Evolutionary conservation across 37 sponge, comb jelly and placozoan species (phyloP), one percentile per base, ranked within the genome.

Genomic region (Spongilla lacustris): DNA sequence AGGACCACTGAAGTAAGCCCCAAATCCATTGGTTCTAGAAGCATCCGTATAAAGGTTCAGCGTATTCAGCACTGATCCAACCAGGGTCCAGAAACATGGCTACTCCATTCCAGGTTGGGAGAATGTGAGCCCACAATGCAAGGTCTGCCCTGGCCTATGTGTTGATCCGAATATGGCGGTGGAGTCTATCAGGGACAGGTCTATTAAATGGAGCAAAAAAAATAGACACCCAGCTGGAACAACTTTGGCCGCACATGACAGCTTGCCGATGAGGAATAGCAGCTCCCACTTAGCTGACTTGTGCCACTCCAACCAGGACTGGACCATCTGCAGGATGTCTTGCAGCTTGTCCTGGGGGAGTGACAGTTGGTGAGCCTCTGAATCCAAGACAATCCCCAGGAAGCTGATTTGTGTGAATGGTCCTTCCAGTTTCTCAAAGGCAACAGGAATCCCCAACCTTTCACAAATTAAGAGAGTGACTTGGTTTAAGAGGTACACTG

Each of bases 261-360:
- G 37, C 73, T 73, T 72, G 34, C 87, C 87, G 33, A 79, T 86
- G 26, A 84, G 69, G 50, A 77, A 84, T 21, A 84, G 85, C 32
- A 84, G 78, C 23, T 76, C 25, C 4, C 85, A 67, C 33, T 84
- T 84, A 25, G 77, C 75, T 68, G 38, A 34, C n/a, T 28, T 66
- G 21, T 19, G 24, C 33, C 69, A 50, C 4, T 4, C 50, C 28
- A 29, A 74, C 84, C 84, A 83, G 24, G 76, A n/a, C 32, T 49
- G 75, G 17, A 83, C 75, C 26, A 36, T 50, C 23, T 32, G 25
- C 25, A 72, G 75, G 33, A 74, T 73, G 22, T 72, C 50, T 4
- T 4, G 21, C 68, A 72, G 84, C 41, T 58, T 74, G 50, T 73
- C 75, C 28, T 73, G 28, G 19, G 84, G 67, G 9, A 83, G 75